Evolutionary conservation across 2,113 vertebrate genomes (phyloP).

Genomic region (Grammomys dolichurus): DNA sequence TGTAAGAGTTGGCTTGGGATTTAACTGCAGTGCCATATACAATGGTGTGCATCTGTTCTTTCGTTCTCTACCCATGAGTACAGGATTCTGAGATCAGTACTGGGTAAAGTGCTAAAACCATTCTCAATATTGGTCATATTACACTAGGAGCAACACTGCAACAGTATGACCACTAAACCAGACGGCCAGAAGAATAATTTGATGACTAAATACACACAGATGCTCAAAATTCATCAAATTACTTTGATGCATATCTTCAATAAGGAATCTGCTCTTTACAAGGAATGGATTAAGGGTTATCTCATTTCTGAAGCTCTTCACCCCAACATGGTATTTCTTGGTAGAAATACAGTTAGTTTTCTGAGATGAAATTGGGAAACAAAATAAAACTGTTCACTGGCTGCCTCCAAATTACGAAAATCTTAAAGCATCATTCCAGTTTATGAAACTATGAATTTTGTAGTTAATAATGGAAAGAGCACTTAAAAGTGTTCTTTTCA

Average conservation of each 20-base stretch:
- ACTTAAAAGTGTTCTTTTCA: neutral
- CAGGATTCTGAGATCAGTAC: neutral
- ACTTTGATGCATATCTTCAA: conserved; percentile 49
- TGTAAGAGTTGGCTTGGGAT: neutral
- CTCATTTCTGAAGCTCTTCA: conserved; percentile 19
- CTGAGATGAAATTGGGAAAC: conserved; percentile 14
- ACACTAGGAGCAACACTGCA: neutral
- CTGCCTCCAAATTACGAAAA: conserved; percentile 22
- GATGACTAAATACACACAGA: neutral
- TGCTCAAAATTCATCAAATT: conserved; percentile 26
- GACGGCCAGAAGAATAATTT: neutral
- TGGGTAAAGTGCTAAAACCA: neutral
- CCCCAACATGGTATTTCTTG: conserved; percentile 21
- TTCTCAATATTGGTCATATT: conserved; percentile 35
- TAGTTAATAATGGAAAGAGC: conserved; percentile 42
- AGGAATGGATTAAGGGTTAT: neutral
- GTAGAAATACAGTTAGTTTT: conserved; percentile 52
- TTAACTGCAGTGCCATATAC: neutral
- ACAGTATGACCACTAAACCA: neutral
- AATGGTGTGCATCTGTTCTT: neutral
- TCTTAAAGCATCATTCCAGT: neutral
- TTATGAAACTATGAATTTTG: conserved; percentile 48
- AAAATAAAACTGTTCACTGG: conserved; percentile 9
- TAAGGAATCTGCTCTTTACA: neutral
- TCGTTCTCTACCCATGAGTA: neutral